Evolutionary conservation across 2,888 invertebrate species (phyloP).

Genomic region (Trypoxylon attenuatum): DNA sequence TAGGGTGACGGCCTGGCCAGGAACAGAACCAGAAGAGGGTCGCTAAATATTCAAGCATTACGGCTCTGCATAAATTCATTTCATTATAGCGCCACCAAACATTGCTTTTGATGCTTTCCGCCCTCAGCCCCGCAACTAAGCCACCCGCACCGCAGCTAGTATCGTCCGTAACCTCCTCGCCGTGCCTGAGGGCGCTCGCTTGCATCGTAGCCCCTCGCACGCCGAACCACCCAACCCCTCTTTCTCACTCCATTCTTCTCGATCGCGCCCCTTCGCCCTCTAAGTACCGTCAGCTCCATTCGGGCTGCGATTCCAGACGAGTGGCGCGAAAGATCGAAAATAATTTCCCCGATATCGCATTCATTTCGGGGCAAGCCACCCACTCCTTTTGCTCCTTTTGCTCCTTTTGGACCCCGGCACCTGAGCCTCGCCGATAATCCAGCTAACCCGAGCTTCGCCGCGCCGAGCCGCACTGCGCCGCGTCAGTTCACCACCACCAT

Average conservation of each 20-base stretch:
- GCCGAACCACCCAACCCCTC: conserved; percentile 46
- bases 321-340: conserved; percentile 41
- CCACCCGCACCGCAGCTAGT: conserved; percentile 51
- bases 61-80: conserved; percentile 82
- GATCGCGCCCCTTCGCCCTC: conserved; percentile 48
- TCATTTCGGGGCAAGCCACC: conserved; percentile 27
- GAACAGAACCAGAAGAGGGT: conserved; percentile 73
- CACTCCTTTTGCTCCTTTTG: not conserved
- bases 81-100: conserved; percentile 80
- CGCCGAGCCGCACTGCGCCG: no score
- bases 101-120: conserved; percentile 76
- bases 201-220: conserved; percentile 17
- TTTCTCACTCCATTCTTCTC: conserved; percentile 49
- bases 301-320: conserved; percentile 34
- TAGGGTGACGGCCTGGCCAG: conserved; percentile 65
- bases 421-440: no score
- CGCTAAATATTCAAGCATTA: conserved; percentile 77
- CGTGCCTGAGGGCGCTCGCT: conserved; percentile 51
- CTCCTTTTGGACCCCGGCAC: not conserved
- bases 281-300: conserved; percentile 52
- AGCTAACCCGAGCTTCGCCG: no score
- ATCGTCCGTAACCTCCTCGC: conserved; percentile 49
- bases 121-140: conserved; percentile 57
- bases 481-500: no score
- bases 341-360: conserved; percentile 51